A percentile compares a stretch with the other conserved stretches of the same genome.
phyloP scores from a whole-genome alignment of 2,888 invertebrate genomes.

The Chesias legatella region DNA sequence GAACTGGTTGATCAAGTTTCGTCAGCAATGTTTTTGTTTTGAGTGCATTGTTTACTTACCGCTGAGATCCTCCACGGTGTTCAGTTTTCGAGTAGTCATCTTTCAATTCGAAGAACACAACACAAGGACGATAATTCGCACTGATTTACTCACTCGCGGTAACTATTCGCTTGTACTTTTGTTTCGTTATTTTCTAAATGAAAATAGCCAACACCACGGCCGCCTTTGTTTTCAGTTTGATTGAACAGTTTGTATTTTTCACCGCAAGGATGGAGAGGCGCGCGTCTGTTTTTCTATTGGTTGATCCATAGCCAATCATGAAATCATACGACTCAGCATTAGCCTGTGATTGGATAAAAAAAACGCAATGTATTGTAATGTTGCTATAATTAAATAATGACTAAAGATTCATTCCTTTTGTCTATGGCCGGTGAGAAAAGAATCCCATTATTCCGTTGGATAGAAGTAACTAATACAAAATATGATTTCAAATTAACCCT shows the following conservation, averaged over 20 bases:
- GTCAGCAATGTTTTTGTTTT: constrained; percentile 44
- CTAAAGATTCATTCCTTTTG: too few species aligned
- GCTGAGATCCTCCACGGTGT: constrained; percentile 73
- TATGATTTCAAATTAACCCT: too few species aligned
- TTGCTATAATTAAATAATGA: not conserved
- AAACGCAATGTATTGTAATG: not conserved
- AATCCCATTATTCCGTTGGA: too few species aligned
- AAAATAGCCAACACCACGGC: constrained; percentile 24
- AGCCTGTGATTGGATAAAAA: constrained; percentile 10
- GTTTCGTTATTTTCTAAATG: constrained; percentile 28
- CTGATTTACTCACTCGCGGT: constrained; percentile 16
- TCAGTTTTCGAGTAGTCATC: constrained; percentile 72
- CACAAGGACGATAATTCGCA: constrained; percentile 13
- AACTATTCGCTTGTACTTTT: constrained; percentile 27
- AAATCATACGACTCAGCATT: not conserved
- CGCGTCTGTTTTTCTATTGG: constrained; percentile 36
- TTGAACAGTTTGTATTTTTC: constrained; percentile 40
- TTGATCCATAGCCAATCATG: constrained; percentile 12
- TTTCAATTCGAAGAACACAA: constrained; percentile 29
- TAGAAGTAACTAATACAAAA: too few species aligned
- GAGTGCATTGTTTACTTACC: constrained; percentile 66
- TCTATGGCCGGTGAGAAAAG: too few species aligned
- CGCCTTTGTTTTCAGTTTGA: constrained; percentile 54
- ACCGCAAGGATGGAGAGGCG: constrained; percentile 37
- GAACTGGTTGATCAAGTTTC: constrained; percentile 46